Evolutionary conservation across 2,113 vertebrate genomes (phyloP).

Genomic region (Grammatotria lemairii): DNA sequence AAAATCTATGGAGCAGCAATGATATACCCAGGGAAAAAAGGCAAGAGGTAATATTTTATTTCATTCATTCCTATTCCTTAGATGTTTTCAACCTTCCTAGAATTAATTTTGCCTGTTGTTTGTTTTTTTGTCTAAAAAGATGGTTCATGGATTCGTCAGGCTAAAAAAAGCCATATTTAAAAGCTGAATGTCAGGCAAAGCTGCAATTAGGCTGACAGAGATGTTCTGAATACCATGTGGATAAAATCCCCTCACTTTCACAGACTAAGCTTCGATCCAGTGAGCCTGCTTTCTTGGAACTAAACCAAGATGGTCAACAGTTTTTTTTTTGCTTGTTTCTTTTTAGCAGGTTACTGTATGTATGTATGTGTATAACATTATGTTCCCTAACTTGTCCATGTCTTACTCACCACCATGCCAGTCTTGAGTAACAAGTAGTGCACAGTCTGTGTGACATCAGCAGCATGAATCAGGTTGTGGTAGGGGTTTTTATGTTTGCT

Average conservation of each 20-base stretch:
- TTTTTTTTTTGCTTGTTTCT: not conserved
- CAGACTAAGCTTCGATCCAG: not conserved
- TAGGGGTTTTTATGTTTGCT: constrained; percentile 98
- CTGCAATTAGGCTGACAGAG: constrained; percentile 37
- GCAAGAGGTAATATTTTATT: not conserved
- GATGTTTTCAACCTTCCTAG: not conserved
- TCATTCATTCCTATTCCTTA: not conserved
- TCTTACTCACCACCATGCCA: constrained; percentile 83
- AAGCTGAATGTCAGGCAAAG: constrained; percentile 12
- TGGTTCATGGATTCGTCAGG: not conserved
- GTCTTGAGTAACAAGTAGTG: constrained; percentile 95
- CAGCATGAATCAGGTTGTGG: constrained; percentile 94
- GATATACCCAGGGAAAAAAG: not conserved
- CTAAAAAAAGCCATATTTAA: not conserved
- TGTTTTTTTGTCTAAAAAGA: not conserved
- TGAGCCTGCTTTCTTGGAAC: not conserved
- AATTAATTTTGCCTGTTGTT: not conserved
- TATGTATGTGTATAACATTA: not conserved
- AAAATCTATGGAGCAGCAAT: not conserved
- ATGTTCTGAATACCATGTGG: constrained; percentile 12
- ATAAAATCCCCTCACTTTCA: not conserved
- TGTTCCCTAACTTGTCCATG: not conserved
- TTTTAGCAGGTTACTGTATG: not conserved
- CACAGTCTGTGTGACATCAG: constrained; percentile 95
- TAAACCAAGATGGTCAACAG: not conserved